phyloP scores from a whole-genome alignment of 2,888 invertebrate species.

The Priocnemis perturbator region DNA sequence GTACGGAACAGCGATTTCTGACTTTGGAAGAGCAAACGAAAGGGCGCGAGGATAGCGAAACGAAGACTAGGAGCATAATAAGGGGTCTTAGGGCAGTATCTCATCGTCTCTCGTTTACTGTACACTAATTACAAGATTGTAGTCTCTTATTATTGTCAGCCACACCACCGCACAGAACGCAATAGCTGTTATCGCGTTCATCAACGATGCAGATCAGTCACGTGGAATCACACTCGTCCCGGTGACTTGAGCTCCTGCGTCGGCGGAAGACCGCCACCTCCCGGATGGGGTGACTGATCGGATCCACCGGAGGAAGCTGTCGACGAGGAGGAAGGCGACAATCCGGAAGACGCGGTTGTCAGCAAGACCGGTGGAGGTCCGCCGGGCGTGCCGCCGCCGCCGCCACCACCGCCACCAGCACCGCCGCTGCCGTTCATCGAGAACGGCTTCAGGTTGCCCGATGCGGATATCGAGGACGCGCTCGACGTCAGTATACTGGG shows the following conservation, averaged over 20 bases:
- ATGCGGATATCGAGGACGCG: constrained; percentile 74
- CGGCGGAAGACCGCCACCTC: constrained; percentile 58
- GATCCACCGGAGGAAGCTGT: constrained; percentile 77
- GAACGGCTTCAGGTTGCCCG: constrained; percentile 75
- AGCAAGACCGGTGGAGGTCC: constrained; percentile 74
- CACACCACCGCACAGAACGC: constrained; percentile 50
- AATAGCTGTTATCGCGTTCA: constrained; percentile 43
- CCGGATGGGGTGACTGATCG: constrained; percentile 70
- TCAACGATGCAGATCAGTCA: constrained; percentile 48
- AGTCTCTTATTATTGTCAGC: constrained; percentile 70
- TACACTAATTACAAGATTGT: constrained; percentile 74
- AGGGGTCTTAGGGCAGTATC: constrained; percentile 37
- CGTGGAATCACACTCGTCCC: constrained; percentile 70
- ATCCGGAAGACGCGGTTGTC: constrained; percentile 77
- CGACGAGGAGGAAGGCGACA: constrained; percentile 79
- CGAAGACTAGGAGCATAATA: constrained; percentile 15
- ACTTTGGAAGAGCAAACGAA: not conserved
- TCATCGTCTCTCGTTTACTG: constrained; percentile 57
- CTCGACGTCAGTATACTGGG: constrained; percentile 75
- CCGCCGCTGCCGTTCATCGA: constrained; percentile 71
- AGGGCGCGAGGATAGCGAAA: constrained; percentile 1
- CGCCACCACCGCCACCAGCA: no score
- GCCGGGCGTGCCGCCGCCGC: constrained; percentile 74
- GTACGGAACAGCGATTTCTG: not conserved
- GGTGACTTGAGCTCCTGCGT: constrained; percentile 72